Base-by-base conservation (phyloP, 2,113 vertebrate genomes). In the Dasyurus viverrinus region DNA sequence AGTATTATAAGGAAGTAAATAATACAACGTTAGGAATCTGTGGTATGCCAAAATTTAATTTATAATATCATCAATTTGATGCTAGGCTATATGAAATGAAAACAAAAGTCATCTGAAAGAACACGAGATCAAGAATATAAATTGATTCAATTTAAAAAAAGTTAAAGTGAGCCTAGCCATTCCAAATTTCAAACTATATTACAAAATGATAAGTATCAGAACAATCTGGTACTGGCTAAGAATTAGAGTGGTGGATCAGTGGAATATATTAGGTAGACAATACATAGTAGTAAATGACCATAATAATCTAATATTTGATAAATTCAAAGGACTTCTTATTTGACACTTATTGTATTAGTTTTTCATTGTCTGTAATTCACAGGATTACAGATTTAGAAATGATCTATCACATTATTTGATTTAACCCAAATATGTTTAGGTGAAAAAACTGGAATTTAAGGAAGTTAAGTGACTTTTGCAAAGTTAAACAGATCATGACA, bases 1-100 rank as follows among this genome's bases (percentile, higher is more conserved):
- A 84, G 12, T 94, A 91, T 96, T 96, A 90, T 91, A 6, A 95
- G 48, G 23, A 94, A 3, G 55, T 94, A 92, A 96, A 27, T 90
- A 91, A 90, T 42, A 52, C 46, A 89, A 76, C 90, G 53, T 42
- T 54, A 19, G 25, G 91, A 27, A 1, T 14, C 42, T 2, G 47
- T 25, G 46, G 1, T 92, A 0, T 93, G n/a, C 50, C 54, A 90
- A 94, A 91, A 91, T 93, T 11, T 68, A 22, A 53, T 22, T 11
- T 54, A 57, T 2, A 91, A 11, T 60, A 54, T 96, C 42, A 91
- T 84, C 46, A 91, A 95, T 42, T 93, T 93, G 36, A 12, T 91
- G 50, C 0, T n/a, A 90, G 36, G 19, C 93, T 90, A 76, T 93
- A 9, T 11, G 91, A 94, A 93, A 93, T 95, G 89, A 95, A 84